These are phyloP conservation scores for Sisyra nigra DNA, from an alignment of 2,888 invertebrate species.

Conservation along the genomic window DNA sequence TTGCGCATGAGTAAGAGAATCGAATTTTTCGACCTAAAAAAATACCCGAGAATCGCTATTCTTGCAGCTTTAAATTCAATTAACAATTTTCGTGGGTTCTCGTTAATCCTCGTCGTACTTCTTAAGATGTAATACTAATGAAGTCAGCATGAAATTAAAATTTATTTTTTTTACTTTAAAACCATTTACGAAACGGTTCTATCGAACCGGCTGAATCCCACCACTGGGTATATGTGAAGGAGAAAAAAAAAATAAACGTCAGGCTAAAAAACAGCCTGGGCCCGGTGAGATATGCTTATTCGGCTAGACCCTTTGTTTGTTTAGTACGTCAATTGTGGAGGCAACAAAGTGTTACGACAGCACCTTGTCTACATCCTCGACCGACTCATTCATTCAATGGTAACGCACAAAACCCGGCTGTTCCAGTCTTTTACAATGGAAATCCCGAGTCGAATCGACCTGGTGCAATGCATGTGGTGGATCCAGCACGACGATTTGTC, in stretches of 20 bases:
- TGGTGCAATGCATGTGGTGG: not conserved
- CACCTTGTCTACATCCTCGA: not conserved
- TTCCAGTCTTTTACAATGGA: not conserved
- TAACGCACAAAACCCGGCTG: not conserved
- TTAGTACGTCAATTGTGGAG: slow-evolving; percentile 2
- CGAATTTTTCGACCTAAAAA: too few relatives aligned
- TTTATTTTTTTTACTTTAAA: not conserved
- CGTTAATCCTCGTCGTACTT: too few relatives aligned
- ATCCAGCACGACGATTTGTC: not conserved
- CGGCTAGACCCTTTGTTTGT: not conserved
- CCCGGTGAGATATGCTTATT: too few relatives aligned
- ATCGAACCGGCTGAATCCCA: too few relatives aligned
- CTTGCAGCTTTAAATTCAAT: too few relatives aligned
- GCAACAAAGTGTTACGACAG: not conserved
- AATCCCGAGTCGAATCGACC: not conserved
- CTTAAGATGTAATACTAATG: too few relatives aligned
- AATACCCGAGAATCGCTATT: not conserved
- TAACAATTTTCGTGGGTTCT: too few relatives aligned
- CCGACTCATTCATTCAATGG: not conserved
- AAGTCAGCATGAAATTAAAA: not conserved
- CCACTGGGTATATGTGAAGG: too few relatives aligned
- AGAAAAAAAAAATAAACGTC: too few relatives aligned
- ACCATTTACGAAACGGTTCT: not conserved
- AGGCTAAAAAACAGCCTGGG: too few relatives aligned
- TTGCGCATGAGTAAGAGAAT: too few relatives aligned